phyloP scores from a whole-genome alignment of 2,113 vertebrate species.

The Coreoperca whiteheadi region DNA sequence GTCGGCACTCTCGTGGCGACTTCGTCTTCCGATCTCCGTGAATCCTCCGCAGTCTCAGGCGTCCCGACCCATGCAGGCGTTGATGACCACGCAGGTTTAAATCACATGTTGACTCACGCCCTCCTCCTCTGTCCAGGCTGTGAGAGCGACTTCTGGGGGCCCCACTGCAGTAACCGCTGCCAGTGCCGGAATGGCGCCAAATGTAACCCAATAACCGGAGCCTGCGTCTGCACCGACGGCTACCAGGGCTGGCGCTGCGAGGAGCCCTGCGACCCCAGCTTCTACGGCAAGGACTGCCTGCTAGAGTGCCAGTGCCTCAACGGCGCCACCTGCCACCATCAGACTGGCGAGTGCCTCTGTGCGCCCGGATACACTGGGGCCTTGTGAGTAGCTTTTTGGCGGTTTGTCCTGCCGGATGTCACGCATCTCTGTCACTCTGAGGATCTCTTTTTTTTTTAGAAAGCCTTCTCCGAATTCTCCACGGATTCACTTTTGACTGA shows the following conservation, averaged over 20 bases:
- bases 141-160: slow-evolving; percentile 93
- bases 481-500: neutral
- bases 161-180: slow-evolving; percentile 95
- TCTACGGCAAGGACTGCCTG: slow-evolving; percentile 92
- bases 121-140: slow-evolving; percentile 84
- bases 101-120: neutral
- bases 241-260: slow-evolving; percentile 95
- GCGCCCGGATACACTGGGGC: slow-evolving; percentile 91
- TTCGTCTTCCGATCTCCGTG: neutral
- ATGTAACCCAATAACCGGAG: slow-evolving; percentile 95
- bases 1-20: neutral
- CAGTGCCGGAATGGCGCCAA: slow-evolving; percentile 93
- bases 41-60: neutral
- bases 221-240: slow-evolving; percentile 93
- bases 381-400: slow-evolving; percentile 85
- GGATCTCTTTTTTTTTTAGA: too few relatives aligned
- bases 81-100: neutral
- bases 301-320: slow-evolving; percentile 90
- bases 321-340: slow-evolving; percentile 91
- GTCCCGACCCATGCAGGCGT: neutral
- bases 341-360: slow-evolving; percentile 92
- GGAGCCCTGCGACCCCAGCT: slow-evolving; percentile 86
- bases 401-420: neutral
- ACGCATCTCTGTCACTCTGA: neutral
- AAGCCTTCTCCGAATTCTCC: neutral